Base-by-base conservation (phyloP, 2,113 vertebrate species). In the Nestor notabilis region DNA sequence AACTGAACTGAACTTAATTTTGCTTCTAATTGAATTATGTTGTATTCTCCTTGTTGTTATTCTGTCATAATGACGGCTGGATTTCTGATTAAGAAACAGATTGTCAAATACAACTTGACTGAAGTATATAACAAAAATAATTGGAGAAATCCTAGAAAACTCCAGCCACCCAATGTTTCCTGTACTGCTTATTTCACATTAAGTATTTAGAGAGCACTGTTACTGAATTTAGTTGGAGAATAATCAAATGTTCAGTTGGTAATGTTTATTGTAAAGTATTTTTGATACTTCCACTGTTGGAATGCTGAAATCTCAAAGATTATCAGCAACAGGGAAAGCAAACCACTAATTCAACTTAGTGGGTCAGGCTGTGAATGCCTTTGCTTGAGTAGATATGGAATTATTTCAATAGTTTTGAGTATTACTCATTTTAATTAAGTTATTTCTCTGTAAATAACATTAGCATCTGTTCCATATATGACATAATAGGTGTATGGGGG, bases 21-120 rank as follows among this genome's bases (percentile, higher is more conserved):
- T 49, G 93, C 66, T 94, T 94, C 20, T 87, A 94, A 91, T 97
- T 96, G 95, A 97, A 94, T 97, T 46, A 46, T 61, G 46, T 78
- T 94, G 29, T 79, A 19, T 28, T 89, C 29, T 77, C 10, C 44
- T 79, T 80, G 60, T 87, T 69, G 39, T 75, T 95, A 56, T 63
- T 96, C 77, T 92, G 10, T 76, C 44, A 69, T 85, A 64, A 91
- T 91, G 46, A 35, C 85, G 20, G 29, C 52, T 92, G 3, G 9
- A 80, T 88, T 92, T 86, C 33, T 91, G 77, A 53, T 91, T 76
- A 86, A 87, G 43, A 95, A 83, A 83, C 15, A 71, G 37, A 81
- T 82, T 56, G 43, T 83, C 71, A 68, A 76, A 41, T 41, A 27
- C 11, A 72, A 56, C 29, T 50, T n/a, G n/a, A 49, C 70, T 50